A percentile compares a stretch with the other conserved stretches of the same genome.
These are phyloP conservation scores for Sphyrna mokarran DNA, from an alignment of 2,113 vertebrate genomes.

Conservation along the genomic window DNA sequence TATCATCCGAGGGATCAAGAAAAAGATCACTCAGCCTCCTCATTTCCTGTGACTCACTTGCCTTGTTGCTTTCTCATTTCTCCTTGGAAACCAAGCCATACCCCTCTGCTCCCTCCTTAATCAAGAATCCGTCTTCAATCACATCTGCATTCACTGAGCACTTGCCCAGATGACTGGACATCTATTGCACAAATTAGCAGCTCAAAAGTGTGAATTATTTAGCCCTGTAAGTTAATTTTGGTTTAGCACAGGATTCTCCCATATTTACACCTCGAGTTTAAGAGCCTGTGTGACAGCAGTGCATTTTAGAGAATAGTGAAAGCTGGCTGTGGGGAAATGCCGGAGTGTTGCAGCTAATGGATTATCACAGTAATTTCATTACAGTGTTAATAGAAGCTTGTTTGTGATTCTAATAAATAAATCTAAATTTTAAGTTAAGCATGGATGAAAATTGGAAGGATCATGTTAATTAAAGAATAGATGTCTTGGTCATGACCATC, in stretches of 20 bases:
- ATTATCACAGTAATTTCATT: too few species aligned
- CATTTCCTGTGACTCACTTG: not conserved
- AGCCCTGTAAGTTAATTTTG: not conserved
- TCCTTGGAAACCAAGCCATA: not conserved
- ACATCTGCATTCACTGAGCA: not conserved
- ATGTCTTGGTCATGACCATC: not conserved
- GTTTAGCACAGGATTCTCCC: not conserved
- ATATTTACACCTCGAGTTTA: not conserved
- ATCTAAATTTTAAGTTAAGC: not conserved
- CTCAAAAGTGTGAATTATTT: not conserved
- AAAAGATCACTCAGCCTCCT: not conserved
- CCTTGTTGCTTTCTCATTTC: not conserved
- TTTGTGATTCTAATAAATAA: too few species aligned
- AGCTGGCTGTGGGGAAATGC: not conserved
- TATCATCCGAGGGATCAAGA: not conserved
- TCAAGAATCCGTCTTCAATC: not conserved
- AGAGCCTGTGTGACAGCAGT: not conserved
- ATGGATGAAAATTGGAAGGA: not conserved
- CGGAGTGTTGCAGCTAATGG: not conserved
- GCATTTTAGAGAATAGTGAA: too few species aligned
- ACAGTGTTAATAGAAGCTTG: too few species aligned
- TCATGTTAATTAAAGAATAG: not conserved
- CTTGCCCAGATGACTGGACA: not conserved
- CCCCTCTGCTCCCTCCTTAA: not conserved
- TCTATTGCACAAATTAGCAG: not conserved